Evolutionary conservation across 2,113 vertebrate species (phyloP), one percentile per base, ranked within the genome.

Genomic region (Ranitomeya variabilis): DNA sequence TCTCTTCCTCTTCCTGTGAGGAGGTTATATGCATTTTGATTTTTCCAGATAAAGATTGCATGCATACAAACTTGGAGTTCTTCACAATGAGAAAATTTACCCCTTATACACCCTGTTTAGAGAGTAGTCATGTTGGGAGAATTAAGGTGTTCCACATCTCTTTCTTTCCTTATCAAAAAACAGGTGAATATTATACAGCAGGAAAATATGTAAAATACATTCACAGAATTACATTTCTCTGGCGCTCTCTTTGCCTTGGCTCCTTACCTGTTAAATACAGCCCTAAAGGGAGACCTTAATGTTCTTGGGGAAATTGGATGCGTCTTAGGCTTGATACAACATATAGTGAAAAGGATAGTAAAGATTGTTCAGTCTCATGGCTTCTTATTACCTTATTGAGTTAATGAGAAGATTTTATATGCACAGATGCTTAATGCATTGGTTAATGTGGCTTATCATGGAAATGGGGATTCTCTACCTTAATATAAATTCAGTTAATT

Each of bases 341-440:
- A 52, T 76, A 76, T 76, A 76, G 37, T 7, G 37, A 45, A 12
- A 21, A 12, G 73, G 37, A 76, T 11, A 52, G 73, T 76, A 76
- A 76, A 76, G 73, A 76, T 19, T 76, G 73, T 76, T 76, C 73
- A 76, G 73, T 76, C 37, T 76, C 73, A 51, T 76, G 73, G 21
- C 73, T 76, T 76, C 73, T 51, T 76, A 76, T 51, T 45, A 76
- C 31, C 71, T 74, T 51, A 76, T 76, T 76, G 73, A 7, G 45
- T 52, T 76, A 76, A 76, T 76, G 73, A 76, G 73, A 52, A 76
- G 37, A 16, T 51, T 76, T 76, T 76, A 76, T 52, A 76, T 76
- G 73, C 73, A 76, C 73, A 76, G 73, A 76, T 76, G 73, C 73
- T 76, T 76, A 76, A 76, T 76, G 73, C 37, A 21, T 51, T 76